phyloP scores from a whole-genome alignment of 2,888 invertebrate species.

The Epinotia nisella region DNA sequence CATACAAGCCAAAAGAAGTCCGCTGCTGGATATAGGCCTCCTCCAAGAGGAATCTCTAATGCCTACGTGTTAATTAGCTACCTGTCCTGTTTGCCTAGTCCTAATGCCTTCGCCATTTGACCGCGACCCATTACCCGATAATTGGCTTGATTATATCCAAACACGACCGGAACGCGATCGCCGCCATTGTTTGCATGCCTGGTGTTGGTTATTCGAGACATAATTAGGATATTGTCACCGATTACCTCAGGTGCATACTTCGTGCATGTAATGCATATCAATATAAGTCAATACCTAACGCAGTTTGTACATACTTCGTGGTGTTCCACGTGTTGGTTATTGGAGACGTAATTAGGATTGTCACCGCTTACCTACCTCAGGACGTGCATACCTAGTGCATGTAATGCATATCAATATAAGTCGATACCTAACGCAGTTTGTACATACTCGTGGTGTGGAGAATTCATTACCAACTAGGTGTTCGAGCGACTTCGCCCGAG shows the following conservation, averaged over 20 bases:
- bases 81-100: not conserved
- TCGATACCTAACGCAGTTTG: not conserved
- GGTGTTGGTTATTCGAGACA: constrained; percentile 26
- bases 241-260: not conserved
- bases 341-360: constrained; percentile 31
- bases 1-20: no score
- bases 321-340: constrained; percentile 24
- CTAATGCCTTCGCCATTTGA: not conserved
- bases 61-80: not conserved
- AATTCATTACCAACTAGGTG: no score
- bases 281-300: not conserved
- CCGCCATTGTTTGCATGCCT: constrained; percentile 28
- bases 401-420: not conserved
- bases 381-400: not conserved
- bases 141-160: constrained; percentile 18
- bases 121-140: constrained; percentile 14
- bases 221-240: constrained; percentile 26
- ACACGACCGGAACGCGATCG: not conserved
- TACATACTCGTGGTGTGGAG: no score
- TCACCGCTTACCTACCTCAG: not conserved
- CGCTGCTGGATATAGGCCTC: no score
- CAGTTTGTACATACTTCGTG: no score
- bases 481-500: no score
- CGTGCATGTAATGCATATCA: not conserved
- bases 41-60: no score